Evolutionary conservation across 2,113 vertebrate genomes (phyloP).

Genomic region (Noturus placidus): DNA sequence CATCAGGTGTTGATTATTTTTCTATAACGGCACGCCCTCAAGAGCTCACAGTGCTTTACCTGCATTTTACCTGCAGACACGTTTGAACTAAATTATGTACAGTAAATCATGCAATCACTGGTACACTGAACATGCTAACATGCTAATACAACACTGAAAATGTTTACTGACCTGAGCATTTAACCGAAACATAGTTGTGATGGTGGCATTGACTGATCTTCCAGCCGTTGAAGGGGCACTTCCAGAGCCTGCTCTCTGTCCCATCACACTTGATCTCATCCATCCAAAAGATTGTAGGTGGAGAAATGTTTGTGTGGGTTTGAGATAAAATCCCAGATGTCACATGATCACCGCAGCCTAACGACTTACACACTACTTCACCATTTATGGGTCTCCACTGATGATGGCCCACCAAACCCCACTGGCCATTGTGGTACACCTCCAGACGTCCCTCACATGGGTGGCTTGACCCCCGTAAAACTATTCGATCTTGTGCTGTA

Average conservation of each 20-base stretch:
- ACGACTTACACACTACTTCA: conserved; percentile 58
- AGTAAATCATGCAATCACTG: not conserved
- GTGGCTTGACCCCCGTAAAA: not conserved
- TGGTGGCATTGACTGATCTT: accelerated
- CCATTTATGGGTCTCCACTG: not conserved
- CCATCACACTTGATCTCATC: conserved; percentile 26
- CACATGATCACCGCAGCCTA: not conserved
- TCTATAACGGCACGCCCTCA: too few species aligned
- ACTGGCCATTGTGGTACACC: accelerated
- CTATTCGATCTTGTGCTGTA: conserved; percentile 30
- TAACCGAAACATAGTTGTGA: not conserved
- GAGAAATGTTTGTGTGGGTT: not conserved
- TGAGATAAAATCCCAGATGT: accelerated
- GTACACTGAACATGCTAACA: too few species aligned
- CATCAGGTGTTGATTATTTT: too few species aligned
- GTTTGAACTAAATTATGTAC: not conserved
- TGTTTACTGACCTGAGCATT: conserved; percentile 46
- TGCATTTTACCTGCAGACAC: not conserved
- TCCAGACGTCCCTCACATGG: conserved; percentile 63
- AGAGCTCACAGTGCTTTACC: not conserved
- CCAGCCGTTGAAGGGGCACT: not conserved
- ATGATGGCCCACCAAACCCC: conserved; percentile 55
- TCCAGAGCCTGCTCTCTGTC: not conserved
- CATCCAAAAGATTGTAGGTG: not conserved
- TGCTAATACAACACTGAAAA: not conserved